Evolutionary conservation across 2,797 vertebrate species (phyloP), one percentile per base, ranked within the genome.

Genomic region (Pelodytes ibericus): DNA sequence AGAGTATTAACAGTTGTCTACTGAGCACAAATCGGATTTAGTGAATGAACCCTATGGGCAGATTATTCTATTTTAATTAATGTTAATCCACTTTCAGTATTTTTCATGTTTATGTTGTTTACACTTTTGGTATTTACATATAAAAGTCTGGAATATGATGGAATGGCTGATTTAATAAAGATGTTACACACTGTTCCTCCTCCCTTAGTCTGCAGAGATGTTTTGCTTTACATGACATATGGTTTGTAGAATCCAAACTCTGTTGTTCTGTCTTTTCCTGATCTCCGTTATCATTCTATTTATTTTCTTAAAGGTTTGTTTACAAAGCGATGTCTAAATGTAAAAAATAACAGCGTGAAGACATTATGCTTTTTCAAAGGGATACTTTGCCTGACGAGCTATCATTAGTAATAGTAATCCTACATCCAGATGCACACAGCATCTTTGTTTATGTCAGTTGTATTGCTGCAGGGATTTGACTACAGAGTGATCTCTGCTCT

Each of bases 381-480:
- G 27, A 60, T 60, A 26, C 2, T 41, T 44, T 20, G n/a, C 25
- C 39, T 68, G 22, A 31, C 8, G 25, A 51, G 16, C 59, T 49
- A 67, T 69, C 41, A 59, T 30, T 51, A 41, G 41, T 27, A 63
- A 29, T 63, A 63, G 15, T 72, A 36, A 63, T 25, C 47, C 41
- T 24, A 10, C 27, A 36, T 24, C 27, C 27, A 71, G 44, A 63
- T 63, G 29, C 47, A 30, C 36, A 24, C 15, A 30, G 44, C 11
- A 65, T 29, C 27, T 57, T 47, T 71, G 53, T 70, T 56, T 64
- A 44, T 56, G 58, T 57, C 58, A 61, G 22, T 66, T 25, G 8
- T 18, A 2, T 3, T 18, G 18, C 60, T 62, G 31, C 15, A 27
- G 7, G 69, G 65, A 29, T 51, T 57, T 69, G 24, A 18, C 60